Evolutionary conservation across 1,140 invertebrate genomes (phyloP).

Genomic region (Colletes latitarsis): DNA sequence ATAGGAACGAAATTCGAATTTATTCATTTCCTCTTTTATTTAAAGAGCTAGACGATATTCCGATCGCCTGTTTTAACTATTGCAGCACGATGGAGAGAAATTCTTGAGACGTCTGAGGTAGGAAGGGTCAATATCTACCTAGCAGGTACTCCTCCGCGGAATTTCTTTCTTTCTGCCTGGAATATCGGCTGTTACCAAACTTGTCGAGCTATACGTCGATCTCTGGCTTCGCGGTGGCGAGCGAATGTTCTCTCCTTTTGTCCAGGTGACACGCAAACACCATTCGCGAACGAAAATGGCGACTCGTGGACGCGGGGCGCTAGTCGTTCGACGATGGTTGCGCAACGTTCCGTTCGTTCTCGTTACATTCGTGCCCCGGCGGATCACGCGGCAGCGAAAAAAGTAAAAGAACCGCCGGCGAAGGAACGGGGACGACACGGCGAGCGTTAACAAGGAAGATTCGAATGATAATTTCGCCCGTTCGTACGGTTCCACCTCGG

Average conservation of each 20-base stretch:
- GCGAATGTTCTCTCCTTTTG: neutral
- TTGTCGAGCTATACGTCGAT: too few species aligned
- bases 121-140: too few species aligned
- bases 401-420: neutral
- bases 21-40: too few species aligned
- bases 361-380: neutral
- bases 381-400: slow-evolving; percentile 22
- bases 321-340: neutral
- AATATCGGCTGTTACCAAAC: too few species aligned
- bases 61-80: too few species aligned
- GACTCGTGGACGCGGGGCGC: neutral
- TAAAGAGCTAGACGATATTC: too few species aligned
- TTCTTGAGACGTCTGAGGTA: too few species aligned
- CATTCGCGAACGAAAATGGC: neutral
- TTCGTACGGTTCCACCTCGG: slow-evolving; percentile 55
- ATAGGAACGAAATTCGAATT: too few species aligned
- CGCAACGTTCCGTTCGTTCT: neutral
- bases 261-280: neutral
- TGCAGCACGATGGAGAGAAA: too few species aligned
- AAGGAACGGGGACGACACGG: slow-evolving; percentile 7
- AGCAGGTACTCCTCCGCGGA: too few species aligned
- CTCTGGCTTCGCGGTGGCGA: neutral
- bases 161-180: too few species aligned
- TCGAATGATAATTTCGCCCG: slow-evolving; percentile 64
- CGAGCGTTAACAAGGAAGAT: slow-evolving; percentile 53